Evolutionary conservation across 2,113 vertebrate species (phyloP), one percentile per base, ranked within the genome.

Genomic region (Naja naja): DNA sequence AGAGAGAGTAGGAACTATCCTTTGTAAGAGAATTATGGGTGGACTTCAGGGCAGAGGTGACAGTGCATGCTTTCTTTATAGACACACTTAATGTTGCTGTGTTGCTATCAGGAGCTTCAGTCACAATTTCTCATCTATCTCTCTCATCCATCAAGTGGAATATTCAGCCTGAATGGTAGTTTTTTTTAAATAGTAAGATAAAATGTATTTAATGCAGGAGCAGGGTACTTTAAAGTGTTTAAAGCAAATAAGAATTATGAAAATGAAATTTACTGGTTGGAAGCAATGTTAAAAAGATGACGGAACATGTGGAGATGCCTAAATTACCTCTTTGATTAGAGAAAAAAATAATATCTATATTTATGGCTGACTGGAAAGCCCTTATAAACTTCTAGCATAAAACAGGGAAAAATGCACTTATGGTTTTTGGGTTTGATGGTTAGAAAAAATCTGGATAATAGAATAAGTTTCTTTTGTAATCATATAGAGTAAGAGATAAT

Each of bases 171-270:
- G 18, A 49, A 14, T 49, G 25, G 45, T 25, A 85, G 6, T 58
- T 56, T 88, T 47, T 88, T 45, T 39, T 89, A 43, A 49, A 58
- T 47, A 23, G 92, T 27, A 60, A 90, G 23, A 22, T 90, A 25
- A 60, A 90, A 93, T 86, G 43, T 86, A 85, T 60, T 90, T 90
- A 90, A 58, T 64, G 88, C 23, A 43, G 52, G 88, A 89, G n/a
- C n/a, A 93, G 45, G 45, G 55, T 86, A 52, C 30, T 93, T 85
- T 86, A 49, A 53, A 88, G 4, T 20, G 74, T 86, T 86, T 53
- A 52, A 34, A 60, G 55, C 58, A 86, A 90, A 60, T 45, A 90
- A 64, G 55, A 53, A 90, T 60, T 85, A 39, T 45, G 34, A 74
- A 90, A 90, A 90, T 90, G 18, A 74, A 85, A 89, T 10, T 25